Percentiles rank a stretch among this genome's conserved stretches.
Conservation (phyloP, 2,113 vertebrate species). For the Thamnaconus septentrionalis region DNA sequence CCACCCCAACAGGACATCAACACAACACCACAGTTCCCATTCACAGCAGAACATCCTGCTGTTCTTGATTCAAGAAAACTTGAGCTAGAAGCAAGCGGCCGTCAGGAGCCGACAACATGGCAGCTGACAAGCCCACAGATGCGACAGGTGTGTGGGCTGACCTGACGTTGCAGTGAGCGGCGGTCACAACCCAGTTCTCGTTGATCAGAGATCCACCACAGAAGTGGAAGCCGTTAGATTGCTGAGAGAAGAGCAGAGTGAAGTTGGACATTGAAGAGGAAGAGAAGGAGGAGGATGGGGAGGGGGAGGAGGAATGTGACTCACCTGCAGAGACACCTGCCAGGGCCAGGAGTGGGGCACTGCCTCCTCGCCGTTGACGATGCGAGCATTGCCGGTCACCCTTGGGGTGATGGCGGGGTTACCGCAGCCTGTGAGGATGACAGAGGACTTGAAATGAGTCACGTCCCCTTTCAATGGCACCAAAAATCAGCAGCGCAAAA, state of each 20-base stretch:
- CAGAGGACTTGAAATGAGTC: not conserved
- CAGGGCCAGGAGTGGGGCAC: constrained; percentile 76
- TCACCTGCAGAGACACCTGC: constrained; percentile 77
- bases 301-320: constrained; percentile 14
- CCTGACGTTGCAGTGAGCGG: constrained; percentile 79
- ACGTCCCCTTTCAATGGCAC: not conserved
- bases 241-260: constrained; percentile 48
- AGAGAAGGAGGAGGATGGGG: too few relatives aligned
- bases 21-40: too few relatives aligned
- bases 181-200: constrained; percentile 78
- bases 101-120: not conserved
- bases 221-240: constrained; percentile 78
- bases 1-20: too few relatives aligned
- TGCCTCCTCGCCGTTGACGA: constrained; percentile 77
- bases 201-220: constrained; percentile 81
- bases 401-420: constrained; percentile 65
- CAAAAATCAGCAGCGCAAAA: too few relatives aligned
- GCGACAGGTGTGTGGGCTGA: constrained; percentile 54
- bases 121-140: not conserved
- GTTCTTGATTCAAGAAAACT: too few relatives aligned
- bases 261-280: not conserved
- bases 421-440: constrained; percentile 59
- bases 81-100: too few relatives aligned
- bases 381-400: constrained; percentile 71
- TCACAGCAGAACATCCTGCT: too few relatives aligned